Base-by-base conservation (phyloP, 2,888 invertebrate genomes). In the Diadromus collaris region DNA sequence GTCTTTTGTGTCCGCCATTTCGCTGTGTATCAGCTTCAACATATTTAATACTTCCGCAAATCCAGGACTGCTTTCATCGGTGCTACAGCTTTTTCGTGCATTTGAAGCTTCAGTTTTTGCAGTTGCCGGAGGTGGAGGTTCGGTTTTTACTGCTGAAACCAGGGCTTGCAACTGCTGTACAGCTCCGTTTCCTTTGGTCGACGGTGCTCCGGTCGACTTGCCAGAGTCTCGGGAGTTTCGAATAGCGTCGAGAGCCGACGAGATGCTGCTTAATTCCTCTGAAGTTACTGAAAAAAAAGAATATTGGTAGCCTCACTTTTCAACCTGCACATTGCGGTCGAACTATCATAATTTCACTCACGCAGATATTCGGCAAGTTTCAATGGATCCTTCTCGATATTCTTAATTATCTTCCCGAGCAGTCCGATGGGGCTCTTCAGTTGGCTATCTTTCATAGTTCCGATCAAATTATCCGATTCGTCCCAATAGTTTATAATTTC, bases 401-500 rank as follows among this genome's bases (percentile, higher is more conserved):
- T 0, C 2, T 27, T 65, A 32, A 88, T 80, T 16, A 86, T 85
- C 0, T 34, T 82, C 6, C 7, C 9, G 19, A 88, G 63, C 21
- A 80, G 81, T 5, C 29, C 16, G 44, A 60, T 7, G 34, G 85
- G 82, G 6, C 82, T 73, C 0, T 0, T 0, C 56, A 86, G 76
- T 78, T 84, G 74, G 0, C 0, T 0, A 0, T 0, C 0, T 0
- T 13, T 0, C 9, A 86, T 76, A 2, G 32, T 82, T 0, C 27
- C 89, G 0, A 93, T 86, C 9, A 93, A 87, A 84, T 93, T 93
- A 63, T 91, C 89, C 0, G 86, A 82, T 2, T 83, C 83, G 68
- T 93, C 91, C 93, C 93, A 93, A 76, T 91, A 93, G 81, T 92
- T 93, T 0, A 87, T 87, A 38, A 93, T 91, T 1, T 83, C 83